Base-by-base conservation (phyloP, 37 sponge, comb jelly and placozoan species). In the Tethya wilhelma region DNA sequence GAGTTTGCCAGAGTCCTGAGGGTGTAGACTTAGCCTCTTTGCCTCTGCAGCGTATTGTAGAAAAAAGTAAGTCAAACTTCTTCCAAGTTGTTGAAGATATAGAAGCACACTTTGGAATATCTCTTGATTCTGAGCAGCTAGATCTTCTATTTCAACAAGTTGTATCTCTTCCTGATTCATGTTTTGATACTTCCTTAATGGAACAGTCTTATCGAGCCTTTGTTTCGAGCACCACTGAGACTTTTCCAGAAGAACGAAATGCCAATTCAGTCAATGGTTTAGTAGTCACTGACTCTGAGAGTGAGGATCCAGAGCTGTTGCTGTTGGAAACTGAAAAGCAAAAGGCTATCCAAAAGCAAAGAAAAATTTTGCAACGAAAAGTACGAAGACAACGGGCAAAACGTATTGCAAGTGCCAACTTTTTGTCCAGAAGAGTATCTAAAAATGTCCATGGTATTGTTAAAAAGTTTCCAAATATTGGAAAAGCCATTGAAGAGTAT, bases 261-360 rank as follows among this genome's bases (percentile, higher is more conserved):
- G 80, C 80, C 20, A 25, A 26, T 20, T 4, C 22, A 36, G 26
- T 81, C 26, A 81, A 57, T 81, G 66, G 66, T 38, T 34, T 44
- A 9, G 44, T 77, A 23, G 49, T 77, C 38, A 60, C 78, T 37
- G 78, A 77, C 23, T 77, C 78, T 59, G 73, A 81, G 33, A 38
- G 64, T 71, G 73, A 69, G 4, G 26, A 56, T 59, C 71, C 71
- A 32, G 73, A 81, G 44, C 39, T 6, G 2, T 81, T 39, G 38
- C 23, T 23, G 23, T 9, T 60, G 63, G 63, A 60, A 26, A 60
- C 63, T 60, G 63, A 60, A 26, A 60, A 60, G 63, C 11, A 26
- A 38, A 42, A 33, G 39, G 63, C 30, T 22, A 26, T 38, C 22
- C 39, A 57, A 57, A 32, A 56, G 77, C 77, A 76, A 76, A 6